Evolutionary conservation across 2,113 vertebrate genomes (phyloP).

Genomic region (Eublepharis macularius): DNA sequence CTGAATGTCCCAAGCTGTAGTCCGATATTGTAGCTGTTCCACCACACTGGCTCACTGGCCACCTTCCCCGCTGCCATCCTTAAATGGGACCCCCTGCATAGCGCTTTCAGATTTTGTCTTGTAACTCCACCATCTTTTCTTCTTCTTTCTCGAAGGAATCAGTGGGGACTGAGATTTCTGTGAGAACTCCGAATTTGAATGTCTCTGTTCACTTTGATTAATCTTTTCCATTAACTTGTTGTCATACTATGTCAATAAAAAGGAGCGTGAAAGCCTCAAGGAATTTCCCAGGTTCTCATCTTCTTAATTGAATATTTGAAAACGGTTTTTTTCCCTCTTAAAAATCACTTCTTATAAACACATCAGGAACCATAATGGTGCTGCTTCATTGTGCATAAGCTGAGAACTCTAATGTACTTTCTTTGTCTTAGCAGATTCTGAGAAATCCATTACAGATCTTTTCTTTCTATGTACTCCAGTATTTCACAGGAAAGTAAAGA

Average conservation of each 20-base stretch:
- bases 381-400: background rate
- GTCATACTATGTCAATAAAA: background rate
- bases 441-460: background rate
- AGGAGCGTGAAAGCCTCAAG: background rate
- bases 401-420: background rate
- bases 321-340: background rate
- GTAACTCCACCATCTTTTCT: background rate
- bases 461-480: background rate
- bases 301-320: background rate
- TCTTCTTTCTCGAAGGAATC: background rate
- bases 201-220: background rate
- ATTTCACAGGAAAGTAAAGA: too few relatives aligned
- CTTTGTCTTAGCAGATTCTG: accelerated
- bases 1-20: too few relatives aligned
- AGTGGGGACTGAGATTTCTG: background rate
- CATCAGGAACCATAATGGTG: background rate
- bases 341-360: background rate
- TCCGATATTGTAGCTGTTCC: too few relatives aligned
- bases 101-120: background rate
- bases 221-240: background rate
- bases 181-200: background rate
- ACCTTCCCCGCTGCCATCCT: background rate
- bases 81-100: background rate
- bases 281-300: background rate
- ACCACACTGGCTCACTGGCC: too few relatives aligned